phyloP scores from a whole-genome alignment of 2,113 vertebrate species.

The Microcebus ravelobensis region DNA sequence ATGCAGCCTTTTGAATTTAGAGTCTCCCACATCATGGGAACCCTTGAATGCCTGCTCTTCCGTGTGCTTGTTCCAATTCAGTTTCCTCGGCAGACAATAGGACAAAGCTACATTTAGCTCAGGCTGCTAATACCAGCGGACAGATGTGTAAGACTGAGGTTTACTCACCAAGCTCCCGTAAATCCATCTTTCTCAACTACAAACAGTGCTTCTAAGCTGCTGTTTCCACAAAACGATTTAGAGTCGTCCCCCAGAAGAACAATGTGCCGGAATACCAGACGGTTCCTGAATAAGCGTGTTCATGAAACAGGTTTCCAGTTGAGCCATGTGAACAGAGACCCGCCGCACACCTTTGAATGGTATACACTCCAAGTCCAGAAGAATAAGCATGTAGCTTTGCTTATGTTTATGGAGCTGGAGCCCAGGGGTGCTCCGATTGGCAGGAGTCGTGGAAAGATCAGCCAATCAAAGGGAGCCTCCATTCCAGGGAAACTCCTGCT shows the following conservation, averaged over 20 bases:
- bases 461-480: slow-evolving; percentile 89
- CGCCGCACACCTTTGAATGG: slow-evolving; percentile 82
- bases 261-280: slow-evolving; percentile 64
- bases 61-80: background rate
- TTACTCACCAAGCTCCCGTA: slow-evolving; percentile 89
- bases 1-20: slow-evolving; percentile 40
- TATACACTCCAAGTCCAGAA: slow-evolving; percentile 74
- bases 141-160: slow-evolving; percentile 62
- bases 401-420: slow-evolving; percentile 92
- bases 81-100: slow-evolving; percentile 64
- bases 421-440: slow-evolving; percentile 90
- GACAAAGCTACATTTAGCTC: slow-evolving; percentile 59
- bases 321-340: slow-evolving; percentile 84
- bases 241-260: slow-evolving; percentile 73
- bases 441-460: slow-evolving; percentile 82
- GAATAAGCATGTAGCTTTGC: slow-evolving; percentile 87
- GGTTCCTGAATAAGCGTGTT: slow-evolving; percentile 70
- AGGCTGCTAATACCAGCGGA: background rate
- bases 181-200: slow-evolving; percentile 86
- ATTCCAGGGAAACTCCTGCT: slow-evolving; percentile 89
- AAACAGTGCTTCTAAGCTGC: slow-evolving; percentile 80
- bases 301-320: slow-evolving; percentile 64
- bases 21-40: background rate
- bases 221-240: slow-evolving; percentile 75
- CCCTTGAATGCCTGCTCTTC: background rate